Evolutionary conservation across 2,797 vertebrate genomes (phyloP), one percentile per base, ranked within the genome.

Genomic region (Harpagifer antarcticus): DNA sequence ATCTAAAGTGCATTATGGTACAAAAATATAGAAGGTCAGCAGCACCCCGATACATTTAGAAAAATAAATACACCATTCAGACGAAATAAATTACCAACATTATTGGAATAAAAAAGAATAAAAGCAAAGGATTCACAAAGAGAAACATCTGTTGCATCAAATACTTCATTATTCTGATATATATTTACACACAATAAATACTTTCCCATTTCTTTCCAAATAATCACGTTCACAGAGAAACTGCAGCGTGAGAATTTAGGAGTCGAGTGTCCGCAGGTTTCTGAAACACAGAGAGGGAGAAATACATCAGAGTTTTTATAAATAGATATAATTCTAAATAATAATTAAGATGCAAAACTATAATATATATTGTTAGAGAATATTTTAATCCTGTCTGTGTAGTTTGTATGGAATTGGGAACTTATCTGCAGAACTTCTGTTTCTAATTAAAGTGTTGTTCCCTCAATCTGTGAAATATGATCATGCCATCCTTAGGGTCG

Each of bases 111-210:
- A 77, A 92, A 88, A 82, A 79, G 78, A 44, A 81, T 50, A 75
- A 85, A 90, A 89, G 85, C 83, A 37, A 84, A 91, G 82, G 90
- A 92, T 94, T 94, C 93, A 95, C 94, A 92, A 93, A 86, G 91
- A 91, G 88, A 85, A 68, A 89, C 92, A 88, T 91, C 89, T 91
- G 85, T 81, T 67, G 88, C 90, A 79, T 76, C 81, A 88, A 88
- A 91, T 75, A 77, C 78, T 61, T 75, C 16, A 94, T 84, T 88
- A 89, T 95, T 96, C 92, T 93, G 91, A 90, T 87, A 93, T 93
- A 95, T 97, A 98, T 99, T 96, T 98, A 98, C 97, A 98, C 86
- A 94, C 88, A 99, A 99, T 99, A 98, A 98, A 99, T 99, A 99
- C 95, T 94, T 91, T 90, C 88, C 86, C 95, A 92, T 95, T 94